These are phyloP conservation scores for Oncorhynchus gorbuscha DNA, from an alignment of 2,113 vertebrate species.

Conservation along the genomic window DNA sequence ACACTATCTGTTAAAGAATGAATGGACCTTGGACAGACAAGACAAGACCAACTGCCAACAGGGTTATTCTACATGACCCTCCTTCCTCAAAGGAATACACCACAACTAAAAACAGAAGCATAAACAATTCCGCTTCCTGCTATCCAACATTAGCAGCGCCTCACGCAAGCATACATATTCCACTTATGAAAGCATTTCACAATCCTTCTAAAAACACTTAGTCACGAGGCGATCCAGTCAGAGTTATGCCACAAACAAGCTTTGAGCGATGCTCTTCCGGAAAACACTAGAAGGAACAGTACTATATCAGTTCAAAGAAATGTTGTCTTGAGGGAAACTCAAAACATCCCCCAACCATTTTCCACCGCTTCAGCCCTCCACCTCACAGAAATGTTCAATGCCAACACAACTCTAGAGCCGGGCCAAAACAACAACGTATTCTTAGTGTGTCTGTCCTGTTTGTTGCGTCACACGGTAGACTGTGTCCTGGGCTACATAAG, in stretches of 20 bases:
- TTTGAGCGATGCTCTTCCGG: background rate
- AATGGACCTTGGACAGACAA: background rate
- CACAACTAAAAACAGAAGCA: conserved; percentile 35
- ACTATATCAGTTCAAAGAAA: conserved; percentile 6
- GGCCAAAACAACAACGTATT: conserved; percentile 25
- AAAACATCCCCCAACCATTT: background rate
- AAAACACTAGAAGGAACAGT: background rate
- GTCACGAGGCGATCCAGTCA: background rate
- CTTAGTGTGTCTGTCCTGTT: conserved; percentile 3
- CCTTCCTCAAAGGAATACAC: conserved; percentile 26
- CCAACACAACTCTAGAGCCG: conserved; percentile 16
- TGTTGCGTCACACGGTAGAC: conserved; percentile 36
- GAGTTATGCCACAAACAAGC: background rate
- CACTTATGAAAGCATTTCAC: background rate
- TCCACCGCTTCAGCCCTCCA: conserved; percentile 10
- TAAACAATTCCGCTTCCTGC: conserved; percentile 20
- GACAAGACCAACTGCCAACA: background rate
- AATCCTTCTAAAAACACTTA: background rate
- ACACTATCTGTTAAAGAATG: background rate
- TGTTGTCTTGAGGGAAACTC: background rate
- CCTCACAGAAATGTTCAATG: conserved; percentile 14
- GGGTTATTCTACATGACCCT: conserved; percentile 21
- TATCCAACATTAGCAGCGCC: conserved; percentile 5
- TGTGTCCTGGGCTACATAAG: conserved; percentile 45
- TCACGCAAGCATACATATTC: background rate